Evolutionary conservation across 1,140 invertebrate genomes (phyloP).

Genomic region (Lasaia peninsularis): DNA sequence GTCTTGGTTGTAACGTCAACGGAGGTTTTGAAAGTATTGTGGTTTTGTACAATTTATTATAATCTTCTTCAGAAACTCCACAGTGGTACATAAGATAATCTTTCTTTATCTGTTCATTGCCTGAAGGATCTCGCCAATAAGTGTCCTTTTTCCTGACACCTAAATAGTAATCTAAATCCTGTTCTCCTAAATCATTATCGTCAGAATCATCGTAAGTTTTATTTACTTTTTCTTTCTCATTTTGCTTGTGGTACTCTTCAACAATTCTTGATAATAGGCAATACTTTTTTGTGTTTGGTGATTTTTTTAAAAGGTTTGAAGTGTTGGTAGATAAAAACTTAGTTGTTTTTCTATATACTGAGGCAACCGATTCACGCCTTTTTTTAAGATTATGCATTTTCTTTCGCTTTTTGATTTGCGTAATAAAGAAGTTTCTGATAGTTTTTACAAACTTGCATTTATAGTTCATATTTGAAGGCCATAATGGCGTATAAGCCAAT

Average conservation of each 20-base stretch:
- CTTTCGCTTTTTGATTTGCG: slow-evolving; percentile 22
- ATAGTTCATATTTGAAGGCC: slow-evolving; percentile 37
- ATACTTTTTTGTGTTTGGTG: slow-evolving; percentile 52
- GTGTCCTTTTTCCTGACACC: slow-evolving; percentile 55
- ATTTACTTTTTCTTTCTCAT: slow-evolving; percentile 18
- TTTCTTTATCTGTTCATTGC: slow-evolving; percentile 62
- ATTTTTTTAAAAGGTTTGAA: slow-evolving; percentile 50
- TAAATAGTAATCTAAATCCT: slow-evolving; percentile 60
- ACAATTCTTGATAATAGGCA: slow-evolving; percentile 39
- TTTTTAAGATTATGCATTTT: slow-evolving; percentile 55
- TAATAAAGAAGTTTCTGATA: slow-evolving; percentile 30
- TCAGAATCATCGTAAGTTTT: slow-evolving; percentile 32
- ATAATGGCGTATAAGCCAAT: slow-evolving; percentile 5
- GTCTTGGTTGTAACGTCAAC: slow-evolving; percentile 39
- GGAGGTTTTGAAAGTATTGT: slow-evolving; percentile 33
- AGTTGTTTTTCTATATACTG: slow-evolving; percentile 61
- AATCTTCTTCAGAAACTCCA: slow-evolving; percentile 62
- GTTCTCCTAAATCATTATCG: slow-evolving; percentile 46
- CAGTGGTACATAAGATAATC: slow-evolving; percentile 68
- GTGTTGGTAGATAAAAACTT: slow-evolving; percentile 59
- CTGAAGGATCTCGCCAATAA: slow-evolving; percentile 62
- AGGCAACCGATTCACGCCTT: slow-evolving; percentile 59
- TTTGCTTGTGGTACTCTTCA: slow-evolving; percentile 36
- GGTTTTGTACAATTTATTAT: slow-evolving; percentile 58
- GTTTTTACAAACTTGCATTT: slow-evolving; percentile 24